Evolutionary conservation across 2,113 vertebrate genomes (phyloP), one percentile per base, ranked within the genome.

Genomic region (Circaetus cinerascens): DNA sequence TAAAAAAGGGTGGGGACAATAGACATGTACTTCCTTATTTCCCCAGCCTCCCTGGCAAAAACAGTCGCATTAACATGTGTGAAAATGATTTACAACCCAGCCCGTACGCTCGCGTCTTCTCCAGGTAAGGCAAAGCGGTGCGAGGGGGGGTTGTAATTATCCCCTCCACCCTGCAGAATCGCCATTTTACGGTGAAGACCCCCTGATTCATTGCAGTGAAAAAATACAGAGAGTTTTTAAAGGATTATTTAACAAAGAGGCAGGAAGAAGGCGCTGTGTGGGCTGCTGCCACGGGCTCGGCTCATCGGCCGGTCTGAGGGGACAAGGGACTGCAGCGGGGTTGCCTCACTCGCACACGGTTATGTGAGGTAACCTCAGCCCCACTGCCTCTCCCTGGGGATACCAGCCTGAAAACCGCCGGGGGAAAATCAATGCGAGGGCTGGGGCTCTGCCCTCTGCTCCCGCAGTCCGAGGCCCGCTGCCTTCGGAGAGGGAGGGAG

Each of bases 71-170:
- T 45, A 62, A 43, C 3, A 8, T 21, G 53, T 18, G n/a, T 34
- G n/a, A 74, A 91, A 86, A 71, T 41, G 0, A 46, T 94, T 89
- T 74, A 36, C 27, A 84, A 2, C 51, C 40, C 3, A 15, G 45
- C 25, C 36, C 76, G 86, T 79, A 60, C 2, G 2, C 57, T 56
- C 4, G 1, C 3, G 1, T 45, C 41, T 93, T 53, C 50, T 67
- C 45, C 32, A 27, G 51, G n/a, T 12, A 27, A 76, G 40, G 19
- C 0, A 3, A 63, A 25, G 60, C 3, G 1, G 53, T 3, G 1
- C 0, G 0, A 27, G 17, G 11, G 14, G 14, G 29, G 29, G 19
- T 13, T 32, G 26, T 5, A 36, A 57, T 64, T 23, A 59, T 40
- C 18, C 55, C 38, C n/a, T 66, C 43, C 38, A 46, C 43, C 22